Base-by-base conservation (phyloP, 2,797 vertebrate genomes). In the Sylvilagus floridanus region DNA sequence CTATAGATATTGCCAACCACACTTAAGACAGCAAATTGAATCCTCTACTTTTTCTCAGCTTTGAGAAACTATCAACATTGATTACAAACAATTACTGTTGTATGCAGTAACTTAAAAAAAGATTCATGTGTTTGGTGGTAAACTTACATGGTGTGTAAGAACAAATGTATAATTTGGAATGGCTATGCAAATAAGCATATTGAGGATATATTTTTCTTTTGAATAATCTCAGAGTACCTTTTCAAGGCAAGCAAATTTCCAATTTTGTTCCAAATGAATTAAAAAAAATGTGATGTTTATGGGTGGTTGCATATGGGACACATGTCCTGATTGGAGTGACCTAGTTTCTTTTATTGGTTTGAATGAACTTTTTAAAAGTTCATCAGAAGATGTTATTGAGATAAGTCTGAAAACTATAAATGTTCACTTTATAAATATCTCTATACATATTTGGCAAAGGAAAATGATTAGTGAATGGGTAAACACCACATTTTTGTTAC, bases 21-120 rank as follows among this genome's bases (percentile, higher is more conserved):
- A 60, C 50, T 85, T 89, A 78, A 21, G 30, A 62, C 75, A 93
- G 9, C n/a, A 93, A 75, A 94, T 30, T 68, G 37, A 95, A 85
- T 79, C 84, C 6, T 66, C 50, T 57, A 8, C 22, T 93, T 94
- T 79, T 96, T 82, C 69, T 96, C 47, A 35, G 50, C 13, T 96
- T 88, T 88, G 54, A 47, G 12, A 94, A 90, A 92, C 28, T 84
- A 88, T 69, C 50, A 62, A n/a, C 62, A 75, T 4, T 75, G 21
- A n/a, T 95, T 96, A 57, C 52, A 76, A 91, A 71, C 54, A 91
- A 35, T 77, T 83, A 52, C 28, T 75, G 0, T 73, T 84, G 91
- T 63, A 63, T 52, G 26, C 3, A 84, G 60, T 57, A 91, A 76
- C 47, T 47, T 69, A 26, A 60, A 69, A 63, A 91, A 91, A 78